Evolutionary conservation across 92 coral and sea anemone species (phyloP), one percentile per base, ranked within the genome.

Genomic region (Meandrina meandrites): DNA sequence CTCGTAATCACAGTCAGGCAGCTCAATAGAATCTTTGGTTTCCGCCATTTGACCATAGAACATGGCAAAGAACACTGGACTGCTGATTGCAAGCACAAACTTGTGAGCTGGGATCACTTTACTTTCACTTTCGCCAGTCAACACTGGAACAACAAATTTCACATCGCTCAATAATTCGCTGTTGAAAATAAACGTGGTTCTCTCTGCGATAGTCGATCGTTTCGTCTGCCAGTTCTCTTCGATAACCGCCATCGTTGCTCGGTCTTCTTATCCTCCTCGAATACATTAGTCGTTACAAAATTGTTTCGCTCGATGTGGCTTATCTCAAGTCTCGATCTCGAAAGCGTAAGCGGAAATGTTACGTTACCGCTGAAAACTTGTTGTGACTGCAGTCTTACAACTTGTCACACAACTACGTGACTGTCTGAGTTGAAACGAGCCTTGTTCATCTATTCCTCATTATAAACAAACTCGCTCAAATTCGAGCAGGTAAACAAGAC

Each of bases 31-130:
- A 57, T 93, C 91, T 10, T 67, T 76, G 32, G 87, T 86, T 75
- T 91, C 96, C 40, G 96, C 93, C 66, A 93, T 81, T 72, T 88
- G 90, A 36, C 96, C 96, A 76, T 93, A 91, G 62, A 93, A 93
- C 96, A 93, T 93, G 75, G 96, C 93, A 87, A 82, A 84, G 79
- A 93, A 93, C 48, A 93, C 96, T 19, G 96, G 96, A 80, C 93
- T 89, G 57, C 94, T 75, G 12, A 89, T 75, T 12, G 93, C 89
- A 18, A 91, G 79, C 32, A 91, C 93, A 42, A 87, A 88, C 73
- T 84, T 91, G 73, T 91, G 93, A 79, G 93, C 93, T 68, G 93
- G 93, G 34, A 91, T 90, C 45, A n/a, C 80, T 32, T 83, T 85
- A 12, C 66, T 86, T 18, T 76, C 83, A 0, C 79, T 30, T 15